Base-by-base conservation (phyloP, 2,888 invertebrate genomes). In the Ctenicera cuprea region DNA sequence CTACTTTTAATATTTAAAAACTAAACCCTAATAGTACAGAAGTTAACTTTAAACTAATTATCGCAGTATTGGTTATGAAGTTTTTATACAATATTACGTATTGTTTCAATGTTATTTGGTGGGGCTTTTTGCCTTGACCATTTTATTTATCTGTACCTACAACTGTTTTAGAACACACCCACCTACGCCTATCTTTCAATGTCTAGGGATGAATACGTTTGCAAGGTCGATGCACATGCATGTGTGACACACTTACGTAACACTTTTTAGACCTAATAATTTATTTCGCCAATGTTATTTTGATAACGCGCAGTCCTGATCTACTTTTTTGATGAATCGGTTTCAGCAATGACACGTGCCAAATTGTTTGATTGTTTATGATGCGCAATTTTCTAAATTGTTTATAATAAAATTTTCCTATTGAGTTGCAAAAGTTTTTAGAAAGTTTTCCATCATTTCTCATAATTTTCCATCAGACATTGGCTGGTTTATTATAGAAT, bases 101-200 rank as follows among this genome's bases (percentile, higher is more conserved):
- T 80, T 79, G 80, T 82, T 81, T 80, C 77, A 82, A 81, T 80
- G 79, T 79, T 80, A 69, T 78, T 77, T 79, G 74, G 79, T 73
- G 80, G 83, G 81, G 82, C 77, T 71, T 63, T 75, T 82, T 67
- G 73, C 84, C 84, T 84, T 84, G 84, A 82, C 83, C 83, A 81
- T 83, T 78, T 80, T 76, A 70, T 69, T 66, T 63, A 71, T 74
- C 72, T 72, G 22, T 61, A 57, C 61, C 59, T 63, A 61, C 26
- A 33, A 52, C 54, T 48, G 59, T 61, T 59, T 41, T 62, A 22
- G 64, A 71, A 77, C 78, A 75, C 78, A 80, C 79, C 80, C 79
- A 77, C 78, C 67, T 50, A 66, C 61, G 62, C 45, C 63, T 78
- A 73, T 73, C 52, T 73, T 77, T 81, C 82, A 82, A 82, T 82